Evolutionary conservation across 2,888 invertebrate species (phyloP).

Genomic region (Oscheius sp.): DNA sequence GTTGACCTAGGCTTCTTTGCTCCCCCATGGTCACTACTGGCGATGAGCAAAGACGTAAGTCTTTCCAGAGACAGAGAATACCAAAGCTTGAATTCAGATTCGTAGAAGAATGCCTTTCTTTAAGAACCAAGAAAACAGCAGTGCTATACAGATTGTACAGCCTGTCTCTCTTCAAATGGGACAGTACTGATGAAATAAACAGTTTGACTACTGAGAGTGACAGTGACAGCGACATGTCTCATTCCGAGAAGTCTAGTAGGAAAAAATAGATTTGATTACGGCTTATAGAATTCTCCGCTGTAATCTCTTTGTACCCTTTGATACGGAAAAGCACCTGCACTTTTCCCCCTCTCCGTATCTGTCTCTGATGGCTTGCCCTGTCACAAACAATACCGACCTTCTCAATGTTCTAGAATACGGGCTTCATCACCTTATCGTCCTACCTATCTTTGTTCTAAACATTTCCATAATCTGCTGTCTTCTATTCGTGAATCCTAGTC

Average conservation of each 20-base stretch:
- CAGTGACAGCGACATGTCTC: too few species aligned
- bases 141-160: too few species aligned
- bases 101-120: not conserved
- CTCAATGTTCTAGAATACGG: slow-evolving; percentile 1
- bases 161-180: too few species aligned
- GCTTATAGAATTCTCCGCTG: too few species aligned
- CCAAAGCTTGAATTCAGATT: not conserved
- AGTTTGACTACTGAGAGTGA: too few species aligned
- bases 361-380: not conserved
- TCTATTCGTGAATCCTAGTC: not conserved
- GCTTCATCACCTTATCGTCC: not conserved
- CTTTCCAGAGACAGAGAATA: not conserved
- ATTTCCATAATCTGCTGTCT: not conserved
- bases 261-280: too few species aligned
- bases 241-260: too few species aligned
- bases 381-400: not conserved
- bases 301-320: too few species aligned
- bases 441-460: not conserved
- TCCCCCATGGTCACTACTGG: not conserved
- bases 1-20: not conserved
- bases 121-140: not conserved
- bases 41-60: not conserved
- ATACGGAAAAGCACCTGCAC: not conserved
- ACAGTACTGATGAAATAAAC: too few species aligned
- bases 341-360: not conserved